Evolutionary conservation across 2,113 vertebrate genomes (phyloP), one percentile per base, ranked within the genome.

Genomic region (Panthera tigris): DNA sequence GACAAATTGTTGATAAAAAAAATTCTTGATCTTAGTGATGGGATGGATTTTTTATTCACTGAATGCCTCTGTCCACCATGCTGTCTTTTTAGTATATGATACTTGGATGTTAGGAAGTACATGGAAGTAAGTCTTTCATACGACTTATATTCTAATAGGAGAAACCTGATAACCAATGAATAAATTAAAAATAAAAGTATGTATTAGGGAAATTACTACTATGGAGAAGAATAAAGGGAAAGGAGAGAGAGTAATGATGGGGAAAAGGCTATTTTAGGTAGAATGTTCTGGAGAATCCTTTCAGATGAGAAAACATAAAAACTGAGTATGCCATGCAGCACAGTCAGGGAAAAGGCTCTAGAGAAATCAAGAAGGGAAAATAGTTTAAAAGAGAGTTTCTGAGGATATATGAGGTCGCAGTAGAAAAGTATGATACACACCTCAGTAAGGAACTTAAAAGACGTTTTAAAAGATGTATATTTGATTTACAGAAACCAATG

Each of bases 201-300:
- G 96, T 61, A 45, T 89, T 82, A 14, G 61, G 15, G 0, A 27
- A 50, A 55, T 65, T 48, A 79, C 27, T 66, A 33, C 76, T 50
- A 39, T 15, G 0, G 4, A 45, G 78, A 90, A 48, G 5, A 76
- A 71, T 31, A 12, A 36, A 55, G 10, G 39, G 36, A 94, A 2
- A 65, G 48, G 0, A 87, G 0, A 55, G 12, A 73, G 11, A 18
- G 9, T 45, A 8, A 14, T 65, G 18, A 13, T 78, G 13, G 29
- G 1, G 5, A 2, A 3, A 71, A 71, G 12, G 7, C 1, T 23
- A 48, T 31, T 65, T 89, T 41, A 36, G 0, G 0, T 15, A 33
- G 3, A 61, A 61, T 45, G 3, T 36, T 45, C 79, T 68, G n/a
- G 3, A 52, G 3, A 63, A 4, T 5, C 7, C 7, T 74, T 16